Base-by-base conservation (phyloP, 2,113 vertebrate species). In the Ceuthmochares aereus region DNA sequence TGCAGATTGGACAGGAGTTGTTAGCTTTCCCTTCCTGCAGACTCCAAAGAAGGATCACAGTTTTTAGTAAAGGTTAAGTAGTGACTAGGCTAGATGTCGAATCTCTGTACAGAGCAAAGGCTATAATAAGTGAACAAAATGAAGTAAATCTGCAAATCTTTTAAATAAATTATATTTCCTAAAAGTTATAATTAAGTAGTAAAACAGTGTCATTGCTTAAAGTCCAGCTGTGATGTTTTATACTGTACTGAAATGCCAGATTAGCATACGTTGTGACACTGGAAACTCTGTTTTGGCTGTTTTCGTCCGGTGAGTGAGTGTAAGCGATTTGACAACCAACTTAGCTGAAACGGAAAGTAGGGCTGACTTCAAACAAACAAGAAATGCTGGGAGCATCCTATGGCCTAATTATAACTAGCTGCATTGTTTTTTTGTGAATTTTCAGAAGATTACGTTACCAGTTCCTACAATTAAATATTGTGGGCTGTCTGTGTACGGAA, bases 351-450 rank as follows among this genome's bases (percentile, higher is more conserved):
- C 0, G 5, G 87, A 89, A 92, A 68, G 75, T 49, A 62, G 55
- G 45, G 17, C 40, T 29, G 40, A 27, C 67, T 42, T 94, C 47
- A 85, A 80, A 69, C 62, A 91, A 69, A 87, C 58, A 52, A 85
- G 77, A 93, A 91, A 72, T 66, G 51, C 88, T 80, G 88, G 54
- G 25, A 80, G 49, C 66, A 80, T 91, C 85, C 62, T 79, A 67
- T 88, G 79, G 37, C 70, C 90, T 82, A 75, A 78, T 93, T 90
- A 90, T 74, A 89, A 37, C 59, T 64, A 64, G 52, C 40, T 58
- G 60, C 82, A 49, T 91, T 80, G n/a, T 81, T 86, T 69, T 69
- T 49, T 64, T 78, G 80, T 81, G 77, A 74, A 77, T 86, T 66
- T 84, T 74, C 70, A 49, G 55, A 62, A 64, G 55, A 69, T 80